These are phyloP conservation scores for Habroteleia sp. DNA, from an alignment of 2,888 invertebrate genomes.

Conservation along the genomic window DNA sequence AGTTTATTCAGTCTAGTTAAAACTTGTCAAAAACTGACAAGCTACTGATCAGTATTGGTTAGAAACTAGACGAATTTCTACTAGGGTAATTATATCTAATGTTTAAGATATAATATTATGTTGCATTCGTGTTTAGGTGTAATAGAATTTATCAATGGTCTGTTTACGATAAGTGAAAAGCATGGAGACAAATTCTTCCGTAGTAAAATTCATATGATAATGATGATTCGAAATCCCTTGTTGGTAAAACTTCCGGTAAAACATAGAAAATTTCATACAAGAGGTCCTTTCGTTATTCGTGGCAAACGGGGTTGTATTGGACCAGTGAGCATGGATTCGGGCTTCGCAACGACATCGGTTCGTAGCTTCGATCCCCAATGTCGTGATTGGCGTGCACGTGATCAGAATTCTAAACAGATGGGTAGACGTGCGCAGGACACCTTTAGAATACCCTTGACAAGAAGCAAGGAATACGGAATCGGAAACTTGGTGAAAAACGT, in stretches of 20 bases:
- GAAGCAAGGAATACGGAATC: slow-evolving; percentile 58
- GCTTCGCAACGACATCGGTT: slow-evolving; percentile 51
- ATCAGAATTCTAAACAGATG: slow-evolving; percentile 66
- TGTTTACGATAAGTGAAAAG: no score
- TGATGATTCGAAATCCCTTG: slow-evolving; percentile 42
- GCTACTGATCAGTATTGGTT: no score
- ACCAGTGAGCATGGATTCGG: slow-evolving; percentile 53
- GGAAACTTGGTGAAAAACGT: slow-evolving; percentile 44
- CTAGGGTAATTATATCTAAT: no score
- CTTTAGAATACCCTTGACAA: slow-evolving; percentile 58
- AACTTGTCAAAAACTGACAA: no score
- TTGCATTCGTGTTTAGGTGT: no score
- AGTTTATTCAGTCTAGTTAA: no score
- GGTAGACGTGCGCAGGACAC: slow-evolving; percentile 67
- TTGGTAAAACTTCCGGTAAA: slow-evolving; percentile 56
- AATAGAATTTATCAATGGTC: no score
- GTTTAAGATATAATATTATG: no score
- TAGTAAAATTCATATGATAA: slow-evolving; percentile 23
- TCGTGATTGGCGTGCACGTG: slow-evolving; percentile 69
- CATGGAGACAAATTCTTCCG: neutral
- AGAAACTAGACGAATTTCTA: no score
- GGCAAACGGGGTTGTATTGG: slow-evolving; percentile 48
- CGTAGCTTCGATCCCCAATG: slow-evolving; percentile 67
- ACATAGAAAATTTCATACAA: slow-evolving; percentile 49
- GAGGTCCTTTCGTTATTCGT: slow-evolving; percentile 52